Evolutionary conservation across 2,888 invertebrate genomes (phyloP).

Genomic region (Dexiosoma caninum): DNA sequence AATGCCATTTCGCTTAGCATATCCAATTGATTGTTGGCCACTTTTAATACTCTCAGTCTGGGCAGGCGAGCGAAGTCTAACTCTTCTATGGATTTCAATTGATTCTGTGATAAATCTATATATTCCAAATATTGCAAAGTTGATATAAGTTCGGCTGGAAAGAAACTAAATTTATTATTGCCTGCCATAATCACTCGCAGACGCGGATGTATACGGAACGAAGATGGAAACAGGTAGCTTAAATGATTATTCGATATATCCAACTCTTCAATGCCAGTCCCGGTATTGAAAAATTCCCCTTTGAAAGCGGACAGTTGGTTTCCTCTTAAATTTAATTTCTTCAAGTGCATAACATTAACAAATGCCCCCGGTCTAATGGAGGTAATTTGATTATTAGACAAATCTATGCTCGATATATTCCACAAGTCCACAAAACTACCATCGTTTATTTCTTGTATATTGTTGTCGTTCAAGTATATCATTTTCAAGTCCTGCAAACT

Average conservation of each 20-base stretch:
- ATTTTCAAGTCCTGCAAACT: conserved; percentile 83
- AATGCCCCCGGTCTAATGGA: conserved; percentile 87
- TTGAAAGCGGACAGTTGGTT: conserved; percentile 89
- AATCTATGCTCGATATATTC: conserved; percentile 85
- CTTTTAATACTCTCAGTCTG: conserved; percentile 83
- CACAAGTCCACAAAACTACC: conserved; percentile 87
- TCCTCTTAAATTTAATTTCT: conserved; percentile 84
- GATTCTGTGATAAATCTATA: conserved; percentile 87
- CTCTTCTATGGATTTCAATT: conserved; percentile 88
- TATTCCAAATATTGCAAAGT: conserved; percentile 87
- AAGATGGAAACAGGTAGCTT: conserved; percentile 89
- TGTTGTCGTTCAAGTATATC: conserved; percentile 85
- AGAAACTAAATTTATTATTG: conserved; percentile 89
- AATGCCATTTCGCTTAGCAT: conserved; percentile 92
- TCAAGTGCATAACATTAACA: conserved; percentile 86
- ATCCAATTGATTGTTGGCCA: conserved; percentile 88
- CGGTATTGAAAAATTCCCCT: conserved; percentile 91
- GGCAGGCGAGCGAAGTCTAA: conserved; percentile 91
- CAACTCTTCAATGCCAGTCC: conserved; percentile 87
- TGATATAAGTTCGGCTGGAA: conserved; percentile 90
- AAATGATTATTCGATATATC: conserved; percentile 89
- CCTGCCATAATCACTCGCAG: conserved; percentile 84
- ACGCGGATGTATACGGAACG: conserved; percentile 90
- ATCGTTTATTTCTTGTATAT: conserved; percentile 86
- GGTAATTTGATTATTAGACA: conserved; percentile 88